Base-by-base conservation (phyloP, 2,888 invertebrate species). In the Strigamia maritima region DNA sequence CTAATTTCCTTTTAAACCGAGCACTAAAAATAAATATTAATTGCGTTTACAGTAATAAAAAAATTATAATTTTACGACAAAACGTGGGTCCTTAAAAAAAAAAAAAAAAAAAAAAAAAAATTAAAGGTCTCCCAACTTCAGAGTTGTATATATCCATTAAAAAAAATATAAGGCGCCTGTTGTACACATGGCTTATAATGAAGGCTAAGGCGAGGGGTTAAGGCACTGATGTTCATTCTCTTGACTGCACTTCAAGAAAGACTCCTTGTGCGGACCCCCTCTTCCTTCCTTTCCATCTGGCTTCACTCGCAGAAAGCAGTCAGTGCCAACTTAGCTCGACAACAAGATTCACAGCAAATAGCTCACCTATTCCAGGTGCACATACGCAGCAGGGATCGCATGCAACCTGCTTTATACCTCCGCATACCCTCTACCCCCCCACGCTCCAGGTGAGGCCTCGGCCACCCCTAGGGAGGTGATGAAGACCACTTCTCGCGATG, bases 181-280 rank as follows among this genome's bases (percentile, higher is more conserved):
- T 65, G 60, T 65, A 65, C 60, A 65, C 24, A 65, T 65, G 60
- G 60, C 60, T 65, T 65, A 65, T 65, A 65, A 65, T 65, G 60
- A 65, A 65, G 60, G 60, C 60, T 65, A 65, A 65, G 60, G 24
- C 60, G 60, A 65, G 60, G 60, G 60, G 60, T 65, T 65, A 65
- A 65, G 60, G 60, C 60, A 65, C 60, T 65, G 60, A 65, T 65
- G 60, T 65, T 65, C 60, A 65, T 65, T 65, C 60, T 65, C 60
- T 65, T 65, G 60, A 65, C 60, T 65, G 60, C 60, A 65, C 60
- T 65, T 65, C 60, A 65, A 65, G 60, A 65, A 65, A 65, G 60
- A 65, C 60, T 65, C 60, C 60, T 65, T 65, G 22, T 22, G 60
- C 22, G 60, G 60, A 65, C 60, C 60, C 60, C 60, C 24, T 24